Conservation (phyloP, 2,797 vertebrate species). For the Pseudocheirus occidentalis region DNA sequence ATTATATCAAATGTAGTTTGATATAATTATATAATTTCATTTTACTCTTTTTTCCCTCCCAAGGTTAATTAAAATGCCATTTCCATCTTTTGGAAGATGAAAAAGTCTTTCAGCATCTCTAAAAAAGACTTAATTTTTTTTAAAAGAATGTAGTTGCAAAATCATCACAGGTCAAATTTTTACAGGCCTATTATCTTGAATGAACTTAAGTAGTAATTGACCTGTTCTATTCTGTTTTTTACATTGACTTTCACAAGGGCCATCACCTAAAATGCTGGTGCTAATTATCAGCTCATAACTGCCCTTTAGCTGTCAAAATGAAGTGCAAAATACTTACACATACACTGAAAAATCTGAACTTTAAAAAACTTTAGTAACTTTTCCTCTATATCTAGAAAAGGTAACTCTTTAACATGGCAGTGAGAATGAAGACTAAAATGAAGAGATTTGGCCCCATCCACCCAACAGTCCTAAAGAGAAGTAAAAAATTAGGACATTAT, state of each 20-base stretch:
- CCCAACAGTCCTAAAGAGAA: background rate
- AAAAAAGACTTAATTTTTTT: background rate
- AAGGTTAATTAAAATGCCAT: background rate
- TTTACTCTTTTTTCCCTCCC: background rate
- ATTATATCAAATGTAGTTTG: background rate
- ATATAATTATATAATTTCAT: background rate
- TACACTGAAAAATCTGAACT: background rate
- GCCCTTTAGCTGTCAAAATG: conserved; percentile 7
- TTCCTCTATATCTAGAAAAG: background rate
- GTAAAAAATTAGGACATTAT: background rate
- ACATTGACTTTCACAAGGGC: background rate
- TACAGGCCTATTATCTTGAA: background rate
- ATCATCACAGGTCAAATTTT: background rate
- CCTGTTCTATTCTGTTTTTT: background rate
- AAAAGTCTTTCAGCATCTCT: background rate
- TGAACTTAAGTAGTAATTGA: background rate
- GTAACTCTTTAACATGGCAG: conserved; percentile 10
- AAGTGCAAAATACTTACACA: background rate
- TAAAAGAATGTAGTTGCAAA: background rate
- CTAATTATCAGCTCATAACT: conserved; percentile 15
- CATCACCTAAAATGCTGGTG: conserved; percentile 3
- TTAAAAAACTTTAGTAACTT: background rate
- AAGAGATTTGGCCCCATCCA: background rate
- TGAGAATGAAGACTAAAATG: background rate
- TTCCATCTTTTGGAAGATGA: conserved; percentile 6